phyloP scores from a whole-genome alignment of 1,140 invertebrate species.

The Chelonus insularis region DNA sequence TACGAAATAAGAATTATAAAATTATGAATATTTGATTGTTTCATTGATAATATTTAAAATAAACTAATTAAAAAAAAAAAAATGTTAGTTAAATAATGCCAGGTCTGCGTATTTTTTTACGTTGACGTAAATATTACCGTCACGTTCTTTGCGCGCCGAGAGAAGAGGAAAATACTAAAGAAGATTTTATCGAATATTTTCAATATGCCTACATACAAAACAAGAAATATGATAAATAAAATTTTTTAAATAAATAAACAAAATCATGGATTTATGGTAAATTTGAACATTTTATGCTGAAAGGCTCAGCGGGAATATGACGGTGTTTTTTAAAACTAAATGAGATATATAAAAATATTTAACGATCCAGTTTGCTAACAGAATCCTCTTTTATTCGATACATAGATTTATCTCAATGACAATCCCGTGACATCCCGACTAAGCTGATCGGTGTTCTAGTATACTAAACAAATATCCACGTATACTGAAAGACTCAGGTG shows the following conservation, averaged over 20 bases:
- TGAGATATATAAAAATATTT: constrained; percentile 12
- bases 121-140: constrained; percentile 9
- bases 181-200: constrained; percentile 46
- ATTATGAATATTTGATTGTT: too few species aligned
- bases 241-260: constrained; percentile 18
- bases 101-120: too few species aligned
- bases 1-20: too few species aligned
- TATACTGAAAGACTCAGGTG: constrained; percentile 61
- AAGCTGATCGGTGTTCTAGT: constrained; percentile 47
- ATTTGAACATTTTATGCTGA: too few species aligned
- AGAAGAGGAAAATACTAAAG: constrained; percentile 24
- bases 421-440: constrained; percentile 9
- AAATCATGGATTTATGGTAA: too few species aligned
- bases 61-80: too few species aligned
- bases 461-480: constrained; percentile 55
- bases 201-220: constrained; percentile 45
- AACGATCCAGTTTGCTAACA: constrained; percentile 13
- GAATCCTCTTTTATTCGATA: constrained; percentile 10
- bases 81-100: too few species aligned
- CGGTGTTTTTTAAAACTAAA: too few species aligned
- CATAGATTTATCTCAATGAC: constrained; percentile 14
- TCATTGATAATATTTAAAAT: too few species aligned
- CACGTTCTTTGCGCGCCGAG: constrained; percentile 20
- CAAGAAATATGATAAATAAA: neutral
- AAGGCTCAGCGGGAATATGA: too few species aligned